These are phyloP conservation scores for Chrysotoxum bicinctum DNA, from an alignment of 2,888 invertebrate genomes.

Conservation along the genomic window DNA sequence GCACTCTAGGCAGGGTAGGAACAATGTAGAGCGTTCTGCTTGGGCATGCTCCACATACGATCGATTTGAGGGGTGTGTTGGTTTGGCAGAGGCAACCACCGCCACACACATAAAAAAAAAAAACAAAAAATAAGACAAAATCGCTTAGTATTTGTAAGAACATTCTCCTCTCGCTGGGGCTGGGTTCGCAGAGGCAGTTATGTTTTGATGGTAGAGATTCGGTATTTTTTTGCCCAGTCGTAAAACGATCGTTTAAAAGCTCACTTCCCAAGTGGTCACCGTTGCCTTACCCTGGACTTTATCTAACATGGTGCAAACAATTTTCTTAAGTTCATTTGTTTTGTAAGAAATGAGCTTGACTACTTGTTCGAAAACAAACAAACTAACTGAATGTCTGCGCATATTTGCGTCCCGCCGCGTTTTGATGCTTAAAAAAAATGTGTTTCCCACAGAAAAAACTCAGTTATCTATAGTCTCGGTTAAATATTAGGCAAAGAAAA, in stretches of 20 bases:
- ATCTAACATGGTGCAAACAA: conserved; percentile 56
- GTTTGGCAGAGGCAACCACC: conserved; percentile 36
- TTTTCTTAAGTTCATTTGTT: conserved; percentile 48
- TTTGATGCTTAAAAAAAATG: conserved; percentile 25
- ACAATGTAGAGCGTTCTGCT: conserved; percentile 48
- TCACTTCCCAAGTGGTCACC: conserved; percentile 64
- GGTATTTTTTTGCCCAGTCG: conserved; percentile 38
- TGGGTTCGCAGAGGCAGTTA: conserved; percentile 13
- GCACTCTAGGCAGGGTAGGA: conserved; percentile 19
- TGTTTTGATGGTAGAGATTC: conserved; percentile 33
- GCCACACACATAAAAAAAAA: conserved; percentile 38
- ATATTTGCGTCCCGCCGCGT: conserved; percentile 18
- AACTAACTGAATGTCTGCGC: conserved; percentile 18
- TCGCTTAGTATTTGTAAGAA: conserved; percentile 63
- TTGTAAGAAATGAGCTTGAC: conserved; percentile 27
- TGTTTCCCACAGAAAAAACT: neutral
- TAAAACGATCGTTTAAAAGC: conserved; percentile 64
- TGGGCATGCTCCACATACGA: conserved; percentile 52
- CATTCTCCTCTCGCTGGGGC: conserved; percentile 45
- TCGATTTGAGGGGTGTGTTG: conserved; percentile 39
- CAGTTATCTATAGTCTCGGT: conserved; percentile 11
- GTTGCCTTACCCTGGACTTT: conserved; percentile 62
- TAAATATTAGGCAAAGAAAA: neutral
- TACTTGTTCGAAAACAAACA: conserved; percentile 33
- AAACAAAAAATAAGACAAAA: conserved; percentile 17